Percentiles rank a stretch among this genome's conserved stretches.
Conservation (phyloP, 2,888 invertebrate species). For the Lysandra bellargus region DNA sequence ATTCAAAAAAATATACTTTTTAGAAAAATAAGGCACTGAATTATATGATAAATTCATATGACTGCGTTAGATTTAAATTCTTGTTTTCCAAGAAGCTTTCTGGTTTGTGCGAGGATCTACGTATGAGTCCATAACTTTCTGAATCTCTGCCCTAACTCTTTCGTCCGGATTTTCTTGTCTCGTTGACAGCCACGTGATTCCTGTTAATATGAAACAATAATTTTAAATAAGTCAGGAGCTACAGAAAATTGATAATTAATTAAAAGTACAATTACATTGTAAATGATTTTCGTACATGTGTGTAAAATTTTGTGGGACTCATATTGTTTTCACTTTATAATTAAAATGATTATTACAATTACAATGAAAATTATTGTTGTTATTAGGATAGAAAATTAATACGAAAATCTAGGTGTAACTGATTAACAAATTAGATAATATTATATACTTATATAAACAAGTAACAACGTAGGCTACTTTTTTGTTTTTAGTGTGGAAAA, state of each 20-base stretch:
- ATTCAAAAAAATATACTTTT: not conserved
- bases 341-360: too few relatives aligned
- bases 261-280: too few relatives aligned
- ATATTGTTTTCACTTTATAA: too few relatives aligned
- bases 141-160: not conserved
- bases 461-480: too few relatives aligned
- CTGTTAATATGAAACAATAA: not conserved
- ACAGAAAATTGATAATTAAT: not conserved
- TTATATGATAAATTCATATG: not conserved
- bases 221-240: not conserved
- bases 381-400: too few relatives aligned
- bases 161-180: conserved; percentile 10
- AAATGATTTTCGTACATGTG: too few relatives aligned
- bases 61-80: not conserved
- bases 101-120: not conserved
- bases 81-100: not conserved
- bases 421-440: too few relatives aligned
- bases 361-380: too few relatives aligned
- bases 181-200: not conserved
- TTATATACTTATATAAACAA: too few relatives aligned
- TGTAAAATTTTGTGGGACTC: too few relatives aligned
- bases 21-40: not conserved
- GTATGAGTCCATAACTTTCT: not conserved
- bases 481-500: too few relatives aligned
- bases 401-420: too few relatives aligned